Conservation (phyloP, 2,797 vertebrate genomes). For the Urosaurus nigricauda region DNA sequence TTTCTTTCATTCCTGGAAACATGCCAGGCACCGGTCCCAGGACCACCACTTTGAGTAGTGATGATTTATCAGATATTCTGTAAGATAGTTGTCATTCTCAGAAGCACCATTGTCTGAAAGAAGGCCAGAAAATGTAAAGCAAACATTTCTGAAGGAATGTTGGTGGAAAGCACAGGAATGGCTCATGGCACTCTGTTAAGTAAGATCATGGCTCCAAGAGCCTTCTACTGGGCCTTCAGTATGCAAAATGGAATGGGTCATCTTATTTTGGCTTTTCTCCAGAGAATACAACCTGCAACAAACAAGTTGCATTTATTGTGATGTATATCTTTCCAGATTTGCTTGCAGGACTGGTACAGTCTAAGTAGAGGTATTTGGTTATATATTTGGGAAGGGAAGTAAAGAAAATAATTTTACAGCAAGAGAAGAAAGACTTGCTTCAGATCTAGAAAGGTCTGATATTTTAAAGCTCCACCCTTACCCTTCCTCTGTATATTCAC, state of each 20-base stretch:
- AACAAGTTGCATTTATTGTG: background rate
- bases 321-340: background rate
- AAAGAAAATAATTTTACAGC: background rate
- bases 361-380: background rate
- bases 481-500: conserved; percentile 5
- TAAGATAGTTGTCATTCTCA: background rate
- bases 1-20: no score
- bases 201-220: background rate
- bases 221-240: background rate
- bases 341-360: background rate
- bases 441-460: conserved; percentile 1
- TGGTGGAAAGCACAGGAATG: background rate
- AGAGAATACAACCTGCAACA: background rate
- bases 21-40: no score
- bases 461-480: conserved; percentile 10
- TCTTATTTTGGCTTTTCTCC: background rate
- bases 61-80: background rate
- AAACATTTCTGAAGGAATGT: background rate
- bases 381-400: conserved; percentile 2
- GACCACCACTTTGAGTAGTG: no score
- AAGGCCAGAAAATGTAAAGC: background rate
- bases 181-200: background rate
- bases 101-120: background rate
- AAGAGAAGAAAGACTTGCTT: conserved; percentile 7
- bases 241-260: background rate